Evolutionary conservation across 2,888 invertebrate genomes (phyloP).

Genomic region (Seira sanloemensis): DNA sequence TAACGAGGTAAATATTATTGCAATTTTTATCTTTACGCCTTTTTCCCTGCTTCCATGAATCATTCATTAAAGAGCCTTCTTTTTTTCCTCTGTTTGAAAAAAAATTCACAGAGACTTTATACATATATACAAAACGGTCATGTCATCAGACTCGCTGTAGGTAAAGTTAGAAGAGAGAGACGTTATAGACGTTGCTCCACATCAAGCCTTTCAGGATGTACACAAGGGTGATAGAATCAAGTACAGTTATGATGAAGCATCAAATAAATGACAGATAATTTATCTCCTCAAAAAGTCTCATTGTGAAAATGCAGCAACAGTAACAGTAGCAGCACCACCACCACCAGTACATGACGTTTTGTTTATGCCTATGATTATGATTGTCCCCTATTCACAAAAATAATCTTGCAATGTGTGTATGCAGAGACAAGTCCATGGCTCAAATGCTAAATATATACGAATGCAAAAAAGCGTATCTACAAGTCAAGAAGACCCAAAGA

Average conservation of each 20-base stretch:
- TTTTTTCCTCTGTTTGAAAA: not conserved
- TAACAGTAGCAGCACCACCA: constrained; percentile 16
- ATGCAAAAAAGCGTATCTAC: constrained; percentile 12
- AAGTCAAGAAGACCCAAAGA: not conserved
- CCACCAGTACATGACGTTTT: constrained; percentile 26
- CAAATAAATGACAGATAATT: constrained; percentile 37
- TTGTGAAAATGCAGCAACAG: constrained; percentile 18
- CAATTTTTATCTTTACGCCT: not conserved
- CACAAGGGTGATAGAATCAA: constrained; percentile 5
- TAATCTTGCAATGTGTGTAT: not conserved
- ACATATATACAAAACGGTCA: not conserved
- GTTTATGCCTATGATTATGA: not conserved
- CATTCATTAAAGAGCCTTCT: too few relatives aligned
- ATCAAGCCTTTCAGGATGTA: constrained; percentile 1
- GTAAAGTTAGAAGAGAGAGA: too few relatives aligned
- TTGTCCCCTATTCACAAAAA: not conserved
- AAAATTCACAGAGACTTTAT: not conserved
- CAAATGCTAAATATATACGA: not conserved
- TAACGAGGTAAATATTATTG: not conserved
- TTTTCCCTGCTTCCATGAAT: not conserved
- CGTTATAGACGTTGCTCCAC: not conserved
- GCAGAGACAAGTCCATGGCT: not conserved
- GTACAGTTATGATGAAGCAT: constrained; percentile 13
- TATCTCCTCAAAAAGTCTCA: constrained; percentile 8
- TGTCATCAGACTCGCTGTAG: not conserved